Conservation (phyloP, 2,888 invertebrate genomes). For the Trissoscelio sp. region DNA sequence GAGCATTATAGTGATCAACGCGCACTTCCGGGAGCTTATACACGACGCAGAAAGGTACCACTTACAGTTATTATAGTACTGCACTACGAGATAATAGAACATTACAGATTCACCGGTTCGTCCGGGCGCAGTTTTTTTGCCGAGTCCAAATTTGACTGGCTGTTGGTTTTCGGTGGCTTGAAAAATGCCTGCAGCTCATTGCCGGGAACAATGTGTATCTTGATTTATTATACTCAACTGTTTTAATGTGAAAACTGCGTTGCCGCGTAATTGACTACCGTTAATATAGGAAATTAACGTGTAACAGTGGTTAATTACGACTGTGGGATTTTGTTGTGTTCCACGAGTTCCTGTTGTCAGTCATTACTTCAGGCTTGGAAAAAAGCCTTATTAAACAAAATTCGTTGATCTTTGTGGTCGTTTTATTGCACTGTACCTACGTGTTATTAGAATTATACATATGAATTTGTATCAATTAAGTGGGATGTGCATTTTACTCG, state of each 20-base stretch:
- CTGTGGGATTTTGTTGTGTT: slow-evolving; percentile 66
- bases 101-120: slow-evolving; percentile 72
- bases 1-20: slow-evolving; percentile 77
- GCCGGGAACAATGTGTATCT: slow-evolving; percentile 24
- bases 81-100: slow-evolving; percentile 79
- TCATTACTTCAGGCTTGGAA: slow-evolving; percentile 48
- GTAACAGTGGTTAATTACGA: slow-evolving; percentile 69
- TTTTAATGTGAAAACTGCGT: slow-evolving; percentile 72
- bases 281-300: slow-evolving; percentile 76
- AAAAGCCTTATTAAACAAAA: slow-evolving; percentile 55
- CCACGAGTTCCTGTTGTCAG: slow-evolving; percentile 57
- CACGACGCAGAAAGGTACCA: slow-evolving; percentile 76
- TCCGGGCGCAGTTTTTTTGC: not conserved
- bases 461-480: slow-evolving; percentile 46
- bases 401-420: slow-evolving; percentile 15
- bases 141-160: not conserved
- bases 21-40: slow-evolving; percentile 75
- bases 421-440: slow-evolving; percentile 10
- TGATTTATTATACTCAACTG: slow-evolving; percentile 70
- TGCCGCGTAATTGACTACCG: slow-evolving; percentile 73
- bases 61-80: slow-evolving; percentile 79
- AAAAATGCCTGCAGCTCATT: not conserved
- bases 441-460: slow-evolving; percentile 6
- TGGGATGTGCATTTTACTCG: not conserved
- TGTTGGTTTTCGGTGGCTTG: not conserved